These are phyloP conservation scores for Ferrisia virgata DNA, from an alignment of 2,888 invertebrate genomes.

Conservation along the genomic window DNA sequence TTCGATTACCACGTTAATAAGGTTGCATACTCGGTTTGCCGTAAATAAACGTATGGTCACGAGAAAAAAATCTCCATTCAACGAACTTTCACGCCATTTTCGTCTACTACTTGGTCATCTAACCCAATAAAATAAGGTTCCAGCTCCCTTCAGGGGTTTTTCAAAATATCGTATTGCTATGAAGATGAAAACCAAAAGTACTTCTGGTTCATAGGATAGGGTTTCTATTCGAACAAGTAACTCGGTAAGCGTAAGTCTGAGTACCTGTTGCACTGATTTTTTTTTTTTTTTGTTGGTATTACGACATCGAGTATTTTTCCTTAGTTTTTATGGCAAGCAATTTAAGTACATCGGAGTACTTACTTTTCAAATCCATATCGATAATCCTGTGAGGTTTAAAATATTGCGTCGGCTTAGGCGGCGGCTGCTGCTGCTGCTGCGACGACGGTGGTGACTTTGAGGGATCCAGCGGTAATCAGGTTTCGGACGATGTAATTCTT, in stretches of 20 bases:
- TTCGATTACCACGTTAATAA: neutral
- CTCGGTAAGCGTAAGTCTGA: too few relatives aligned
- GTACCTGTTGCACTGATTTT: neutral
- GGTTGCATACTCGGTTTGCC: constrained; percentile 12
- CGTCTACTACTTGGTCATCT: too few relatives aligned
- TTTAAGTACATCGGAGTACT: neutral
- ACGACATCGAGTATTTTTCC: too few relatives aligned
- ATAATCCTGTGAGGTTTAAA: neutral
- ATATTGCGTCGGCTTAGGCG: neutral
- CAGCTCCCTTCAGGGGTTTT: too few relatives aligned
- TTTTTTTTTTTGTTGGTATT: neutral
- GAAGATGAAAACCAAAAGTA: too few relatives aligned
- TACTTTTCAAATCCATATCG: neutral
- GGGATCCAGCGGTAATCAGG: neutral
- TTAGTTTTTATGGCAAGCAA: neutral
- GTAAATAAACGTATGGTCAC: too few relatives aligned
- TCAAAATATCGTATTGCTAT: too few relatives aligned
- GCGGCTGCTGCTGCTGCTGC: neutral
- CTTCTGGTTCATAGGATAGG: too few relatives aligned
- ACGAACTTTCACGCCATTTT: too few relatives aligned
- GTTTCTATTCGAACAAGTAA: too few relatives aligned
- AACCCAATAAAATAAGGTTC: too few relatives aligned
- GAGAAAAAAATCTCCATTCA: too few relatives aligned
- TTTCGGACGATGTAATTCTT: neutral
- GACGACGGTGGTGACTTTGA: neutral